Evolutionary conservation across 2,113 vertebrate genomes (phyloP).

Genomic region (Trachemys scripta): DNA sequence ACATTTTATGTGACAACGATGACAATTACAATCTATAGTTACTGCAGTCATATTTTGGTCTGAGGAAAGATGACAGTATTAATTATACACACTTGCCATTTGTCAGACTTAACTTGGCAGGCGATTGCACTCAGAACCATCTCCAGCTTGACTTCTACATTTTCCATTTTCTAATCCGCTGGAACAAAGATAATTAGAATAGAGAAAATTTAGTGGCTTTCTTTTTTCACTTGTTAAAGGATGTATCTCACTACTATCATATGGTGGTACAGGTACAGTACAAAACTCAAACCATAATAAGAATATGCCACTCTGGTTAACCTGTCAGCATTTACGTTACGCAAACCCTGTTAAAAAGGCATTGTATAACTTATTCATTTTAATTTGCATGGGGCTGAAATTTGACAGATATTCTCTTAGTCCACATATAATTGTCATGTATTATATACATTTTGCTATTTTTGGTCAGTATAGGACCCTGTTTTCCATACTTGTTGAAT

Average conservation of each 20-base stretch:
- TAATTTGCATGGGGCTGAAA: neutral
- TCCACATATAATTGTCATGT: neutral
- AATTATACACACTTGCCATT: slow-evolving; percentile 87
- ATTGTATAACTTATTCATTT: slow-evolving; percentile 42
- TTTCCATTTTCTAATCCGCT: slow-evolving; percentile 86
- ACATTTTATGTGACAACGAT: slow-evolving; percentile 92
- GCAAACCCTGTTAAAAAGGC: slow-evolving; percentile 1
- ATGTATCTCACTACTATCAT: slow-evolving; percentile 24
- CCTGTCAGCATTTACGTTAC: slow-evolving; percentile 40
- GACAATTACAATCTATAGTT: slow-evolving; percentile 92
- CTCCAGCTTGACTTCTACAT: slow-evolving; percentile 84
- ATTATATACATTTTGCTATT: slow-evolving; percentile 49
- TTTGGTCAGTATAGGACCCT: neutral
- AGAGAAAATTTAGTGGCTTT: slow-evolving; percentile 79
- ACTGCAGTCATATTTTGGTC: slow-evolving; percentile 84
- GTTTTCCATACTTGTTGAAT: slow-evolving; percentile 11
- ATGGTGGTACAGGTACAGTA: slow-evolving; percentile 30
- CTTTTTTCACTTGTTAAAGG: slow-evolving; percentile 52
- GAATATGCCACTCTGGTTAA: slow-evolving; percentile 36
- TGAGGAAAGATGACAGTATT: slow-evolving; percentile 83
- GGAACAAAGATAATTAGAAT: slow-evolving; percentile 86
- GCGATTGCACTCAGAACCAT: slow-evolving; percentile 81
- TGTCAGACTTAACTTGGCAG: slow-evolving; percentile 89
- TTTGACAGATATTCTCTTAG: neutral
- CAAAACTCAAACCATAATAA: slow-evolving; percentile 28